These are phyloP conservation scores for Rhea americana DNA, from an alignment of 2,113 vertebrate species.

Conservation along the genomic window DNA sequence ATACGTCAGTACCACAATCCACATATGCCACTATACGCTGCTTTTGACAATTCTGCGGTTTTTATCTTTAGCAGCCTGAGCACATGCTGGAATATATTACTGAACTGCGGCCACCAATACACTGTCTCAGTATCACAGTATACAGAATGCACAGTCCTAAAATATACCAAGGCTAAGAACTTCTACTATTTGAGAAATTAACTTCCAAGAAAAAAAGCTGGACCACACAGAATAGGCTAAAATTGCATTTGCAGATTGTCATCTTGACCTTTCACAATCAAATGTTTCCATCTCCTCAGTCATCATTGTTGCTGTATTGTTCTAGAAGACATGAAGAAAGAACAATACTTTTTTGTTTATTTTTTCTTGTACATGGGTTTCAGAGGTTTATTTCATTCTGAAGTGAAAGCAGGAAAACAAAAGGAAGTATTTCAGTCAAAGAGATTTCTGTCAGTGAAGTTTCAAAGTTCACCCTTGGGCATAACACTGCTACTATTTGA, in stretches of 20 bases:
- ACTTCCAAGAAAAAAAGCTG: neutral
- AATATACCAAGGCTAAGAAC: neutral
- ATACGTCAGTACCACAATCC: neutral
- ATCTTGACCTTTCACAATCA: neutral
- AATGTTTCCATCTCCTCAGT: neutral
- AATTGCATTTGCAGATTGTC: neutral
- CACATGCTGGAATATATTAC: neutral
- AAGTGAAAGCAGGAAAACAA: neutral
- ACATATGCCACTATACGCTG: rapidly evolving
- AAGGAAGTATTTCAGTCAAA: neutral
- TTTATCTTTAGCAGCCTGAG: neutral
- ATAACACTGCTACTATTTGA: neutral
- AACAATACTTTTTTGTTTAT: neutral
- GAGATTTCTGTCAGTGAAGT: neutral
- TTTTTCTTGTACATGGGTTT: neutral
- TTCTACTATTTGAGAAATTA: neutral
- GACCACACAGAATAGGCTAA: neutral
- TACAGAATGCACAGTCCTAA: neutral
- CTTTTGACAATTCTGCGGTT: neutral
- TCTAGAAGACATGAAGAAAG: neutral
- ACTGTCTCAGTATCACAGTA: neutral
- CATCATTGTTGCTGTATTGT: neutral
- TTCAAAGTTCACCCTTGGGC: neutral
- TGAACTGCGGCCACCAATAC: neutral
- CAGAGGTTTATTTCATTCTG: neutral